Evolutionary conservation across 1,140 invertebrate genomes (phyloP).

Genomic region (Aphis craccivora): DNA sequence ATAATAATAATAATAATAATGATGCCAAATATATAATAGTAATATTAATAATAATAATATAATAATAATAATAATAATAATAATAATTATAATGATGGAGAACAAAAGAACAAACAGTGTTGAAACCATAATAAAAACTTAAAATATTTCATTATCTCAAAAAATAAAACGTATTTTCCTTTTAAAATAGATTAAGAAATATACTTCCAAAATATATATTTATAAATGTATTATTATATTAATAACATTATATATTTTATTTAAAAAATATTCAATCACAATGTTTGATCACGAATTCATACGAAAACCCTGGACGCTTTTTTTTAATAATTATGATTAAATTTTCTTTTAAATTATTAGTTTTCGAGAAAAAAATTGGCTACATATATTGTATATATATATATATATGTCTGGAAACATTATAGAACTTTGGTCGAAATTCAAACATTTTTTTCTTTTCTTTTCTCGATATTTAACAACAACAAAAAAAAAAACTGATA

Average conservation of each 20-base stretch:
- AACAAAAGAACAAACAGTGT: slow-evolving; percentile 56
- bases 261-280: slow-evolving; percentile 58
- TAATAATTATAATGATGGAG: slow-evolving; percentile 52
- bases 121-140: slow-evolving; percentile 58
- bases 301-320: slow-evolving; percentile 58
- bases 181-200: slow-evolving; percentile 55
- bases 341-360: slow-evolving; percentile 44
- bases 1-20: slow-evolving; percentile 30
- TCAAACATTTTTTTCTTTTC: slow-evolving; percentile 13
- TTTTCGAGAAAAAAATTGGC: slow-evolving; percentile 6
- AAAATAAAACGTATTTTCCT: slow-evolving; percentile 45
- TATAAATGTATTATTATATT: slow-evolving; percentile 37
- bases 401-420: slow-evolving; percentile 35
- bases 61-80: slow-evolving; percentile 52
- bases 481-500: slow-evolving; percentile 1
- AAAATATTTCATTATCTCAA: slow-evolving; percentile 51
- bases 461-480: slow-evolving; percentile 9
- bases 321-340: slow-evolving; percentile 54
- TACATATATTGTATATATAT: neutral
- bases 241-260: slow-evolving; percentile 52
- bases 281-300: slow-evolving; percentile 58
- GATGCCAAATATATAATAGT: slow-evolving; percentile 50
- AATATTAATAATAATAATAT: slow-evolving; percentile 55
- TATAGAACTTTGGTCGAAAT: slow-evolving; percentile 21
- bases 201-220: slow-evolving; percentile 55